These are phyloP conservation scores for Scaptomyza hsui DNA, from an alignment of 1,140 invertebrate genomes.

Conservation along the genomic window DNA sequence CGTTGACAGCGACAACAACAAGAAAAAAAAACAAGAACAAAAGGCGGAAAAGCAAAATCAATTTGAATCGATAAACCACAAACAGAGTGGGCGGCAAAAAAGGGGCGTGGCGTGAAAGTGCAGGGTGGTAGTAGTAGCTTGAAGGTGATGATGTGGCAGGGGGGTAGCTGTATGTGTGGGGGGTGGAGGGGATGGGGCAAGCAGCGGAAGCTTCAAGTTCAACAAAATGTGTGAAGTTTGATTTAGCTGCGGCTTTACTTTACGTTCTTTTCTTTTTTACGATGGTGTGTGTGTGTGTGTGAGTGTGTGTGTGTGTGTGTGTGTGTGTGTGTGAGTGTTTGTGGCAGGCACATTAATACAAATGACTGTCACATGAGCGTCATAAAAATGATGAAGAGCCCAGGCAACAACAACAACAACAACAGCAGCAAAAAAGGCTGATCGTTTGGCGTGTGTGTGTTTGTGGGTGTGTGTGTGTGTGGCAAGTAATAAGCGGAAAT, in stretches of 20 bases:
- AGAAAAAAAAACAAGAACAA: slow-evolving; percentile 22
- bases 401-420: slow-evolving; percentile 32
- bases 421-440: slow-evolving; percentile 53
- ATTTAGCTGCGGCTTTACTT: slow-evolving; percentile 55
- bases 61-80: slow-evolving; percentile 75
- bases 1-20: slow-evolving; percentile 29
- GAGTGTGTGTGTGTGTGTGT: slow-evolving; percentile 23
- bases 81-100: slow-evolving; percentile 45
- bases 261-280: slow-evolving; percentile 51
- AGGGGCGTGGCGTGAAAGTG: slow-evolving; percentile 11
- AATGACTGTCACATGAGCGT: slow-evolving; percentile 75
- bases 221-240: slow-evolving; percentile 61
- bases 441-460: slow-evolving; percentile 33
- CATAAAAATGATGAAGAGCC: slow-evolving; percentile 74
- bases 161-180: slow-evolving; percentile 11
- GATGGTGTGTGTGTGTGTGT: slow-evolving; percentile 30
- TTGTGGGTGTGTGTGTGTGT: slow-evolving; percentile 26
- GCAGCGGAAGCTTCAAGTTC: slow-evolving; percentile 48
- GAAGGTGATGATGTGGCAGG: neutral
- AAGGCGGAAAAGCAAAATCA: slow-evolving; percentile 65
- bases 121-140: neutral
- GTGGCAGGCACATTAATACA: slow-evolving; percentile 69
- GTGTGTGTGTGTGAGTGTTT: slow-evolving; percentile 25
- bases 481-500: slow-evolving; percentile 52
- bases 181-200: no score